These are phyloP conservation scores for Tamias sibiricus DNA, from an alignment of 2,113 vertebrate species.

Conservation along the genomic window DNA sequence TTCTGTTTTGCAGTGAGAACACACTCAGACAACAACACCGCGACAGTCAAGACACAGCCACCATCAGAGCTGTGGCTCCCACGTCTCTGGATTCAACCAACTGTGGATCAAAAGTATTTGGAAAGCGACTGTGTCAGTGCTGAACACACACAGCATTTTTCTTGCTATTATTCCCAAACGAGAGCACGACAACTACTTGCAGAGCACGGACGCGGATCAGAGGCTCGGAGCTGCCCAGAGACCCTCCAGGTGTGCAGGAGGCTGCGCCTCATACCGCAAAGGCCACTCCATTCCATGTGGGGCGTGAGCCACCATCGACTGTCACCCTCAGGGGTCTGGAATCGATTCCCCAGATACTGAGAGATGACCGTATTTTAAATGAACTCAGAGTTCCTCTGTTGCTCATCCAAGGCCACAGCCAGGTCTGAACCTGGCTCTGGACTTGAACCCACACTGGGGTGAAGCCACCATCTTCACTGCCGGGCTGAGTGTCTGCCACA, in stretches of 20 bases:
- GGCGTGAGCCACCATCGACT: neutral
- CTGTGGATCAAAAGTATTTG: neutral
- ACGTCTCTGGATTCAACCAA: neutral
- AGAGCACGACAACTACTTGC: too few relatives aligned
- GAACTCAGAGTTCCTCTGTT: neutral
- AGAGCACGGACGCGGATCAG: neutral
- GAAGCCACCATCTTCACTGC: neutral
- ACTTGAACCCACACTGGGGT: neutral
- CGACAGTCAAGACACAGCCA: neutral
- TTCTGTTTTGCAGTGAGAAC: too few relatives aligned
- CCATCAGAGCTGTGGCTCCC: neutral
- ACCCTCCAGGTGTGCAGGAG: neutral
- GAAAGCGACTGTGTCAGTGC: too few relatives aligned
- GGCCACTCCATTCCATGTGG: too few relatives aligned
- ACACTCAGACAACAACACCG: too few relatives aligned
- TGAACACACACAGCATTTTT: neutral
- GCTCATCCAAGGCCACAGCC: neutral
- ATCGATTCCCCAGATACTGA: neutral
- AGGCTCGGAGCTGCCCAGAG: neutral
- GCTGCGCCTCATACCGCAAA: rapidly evolving
- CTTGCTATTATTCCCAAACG: too few relatives aligned
- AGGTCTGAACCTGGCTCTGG: neutral
- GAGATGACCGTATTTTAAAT: neutral
- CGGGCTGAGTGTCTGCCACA: neutral
- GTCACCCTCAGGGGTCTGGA: neutral